Conservation (phyloP, 2,797 vertebrate species). For the Crocodylus rhombifer region DNA sequence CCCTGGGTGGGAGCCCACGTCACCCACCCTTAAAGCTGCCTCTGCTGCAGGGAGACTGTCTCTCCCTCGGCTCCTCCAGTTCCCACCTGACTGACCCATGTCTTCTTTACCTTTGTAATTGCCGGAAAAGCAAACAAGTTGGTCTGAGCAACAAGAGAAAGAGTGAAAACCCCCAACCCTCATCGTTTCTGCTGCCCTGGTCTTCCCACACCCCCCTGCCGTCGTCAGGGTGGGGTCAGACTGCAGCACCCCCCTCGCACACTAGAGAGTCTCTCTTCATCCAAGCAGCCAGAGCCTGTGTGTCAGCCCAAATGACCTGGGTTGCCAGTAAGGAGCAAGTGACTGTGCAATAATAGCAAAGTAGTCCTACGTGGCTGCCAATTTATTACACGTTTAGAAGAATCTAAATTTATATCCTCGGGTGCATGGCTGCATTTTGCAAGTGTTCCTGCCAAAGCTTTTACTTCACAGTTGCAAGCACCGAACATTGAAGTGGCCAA, state of each 20-base stretch:
- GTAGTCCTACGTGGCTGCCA: neutral
- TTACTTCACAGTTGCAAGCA: neutral
- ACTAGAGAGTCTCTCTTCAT: neutral
- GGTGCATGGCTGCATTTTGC: neutral
- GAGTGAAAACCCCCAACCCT: neutral
- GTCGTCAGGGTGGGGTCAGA: accelerated
- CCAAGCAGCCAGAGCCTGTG: neutral
- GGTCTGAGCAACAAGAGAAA: neutral
- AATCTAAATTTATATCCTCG: accelerated
- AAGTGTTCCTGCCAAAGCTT: accelerated
- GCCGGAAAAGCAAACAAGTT: too few species aligned
- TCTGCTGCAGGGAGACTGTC: too few species aligned
- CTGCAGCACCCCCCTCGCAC: neutral
- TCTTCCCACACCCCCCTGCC: neutral
- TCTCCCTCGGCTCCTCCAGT: too few species aligned
- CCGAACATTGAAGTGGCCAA: accelerated
- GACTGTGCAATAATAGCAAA: neutral
- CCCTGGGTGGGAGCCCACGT: neutral
- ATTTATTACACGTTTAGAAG: neutral
- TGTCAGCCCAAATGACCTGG: neutral
- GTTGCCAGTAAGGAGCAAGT: neutral
- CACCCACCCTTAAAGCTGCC: too few species aligned
- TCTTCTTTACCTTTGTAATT: too few species aligned
- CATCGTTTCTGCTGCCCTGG: neutral
- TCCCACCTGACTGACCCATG: too few species aligned